Evolutionary conservation across 2,797 vertebrate genomes (phyloP), one percentile per base, ranked within the genome.

Genomic region (Macropus fuliginosus): DNA sequence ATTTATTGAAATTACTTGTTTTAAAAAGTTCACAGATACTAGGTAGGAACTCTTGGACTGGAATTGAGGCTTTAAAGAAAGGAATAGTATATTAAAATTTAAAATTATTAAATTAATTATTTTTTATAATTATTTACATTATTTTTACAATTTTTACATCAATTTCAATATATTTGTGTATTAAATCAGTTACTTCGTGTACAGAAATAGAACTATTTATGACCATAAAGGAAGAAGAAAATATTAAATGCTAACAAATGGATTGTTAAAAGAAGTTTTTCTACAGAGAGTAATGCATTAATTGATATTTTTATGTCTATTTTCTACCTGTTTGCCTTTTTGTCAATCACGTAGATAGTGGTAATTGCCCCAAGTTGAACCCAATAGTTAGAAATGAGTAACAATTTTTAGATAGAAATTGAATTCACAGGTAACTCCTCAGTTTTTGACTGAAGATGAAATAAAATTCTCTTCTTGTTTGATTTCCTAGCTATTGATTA

Each of bases 401-500:
- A 94, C 95, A 97, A 55, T 98, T 98, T 98, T 96, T 94, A 97
- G 93, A 91, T 92, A 94, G 40, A 46, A 91, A 95, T 92, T 91
- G 57, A 90, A 87, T 56, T 93, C 94, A 0, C 0, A 24, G 95
- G 4, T 93, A 94, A 96, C 96, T 98, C 91, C 94, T 97, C 96
- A 81, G 93, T 96, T 91, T 93, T 46, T 98, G 98, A 98, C 91
- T 98, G 97, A 98, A 96, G 97, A 96, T 97, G 95, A 98, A 98
- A 98, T 98, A 97, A 98, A 97, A 97, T 98, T 98, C 97, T 98
- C 97, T 98, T 98, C 98, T 98, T 98, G 98, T 98, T 98, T 98
- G 98, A 98, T 98, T 98, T 98, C 97, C 98, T 97, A 96, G 98
- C 92, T 98, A 97, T 99, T 10, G 98, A 98, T 98, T 98, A 97